Percentiles rank a stretch among this genome's conserved stretches.
Conservation (phyloP, 2,888 invertebrate genomes). For the Isoperla grammatica region DNA sequence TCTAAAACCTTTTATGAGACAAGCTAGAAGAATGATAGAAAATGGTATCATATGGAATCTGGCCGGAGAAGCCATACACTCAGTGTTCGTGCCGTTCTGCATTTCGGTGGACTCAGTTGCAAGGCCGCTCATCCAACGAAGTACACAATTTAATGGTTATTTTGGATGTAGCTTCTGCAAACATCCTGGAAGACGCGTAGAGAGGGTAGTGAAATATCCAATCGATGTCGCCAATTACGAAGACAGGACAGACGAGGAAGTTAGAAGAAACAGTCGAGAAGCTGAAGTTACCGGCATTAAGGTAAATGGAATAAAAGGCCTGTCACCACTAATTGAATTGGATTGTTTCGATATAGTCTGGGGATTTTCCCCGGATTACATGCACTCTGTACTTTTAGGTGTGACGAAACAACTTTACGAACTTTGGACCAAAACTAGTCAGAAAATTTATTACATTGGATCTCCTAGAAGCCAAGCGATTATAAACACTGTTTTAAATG, state of each 20-base stretch:
- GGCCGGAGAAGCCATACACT: not conserved
- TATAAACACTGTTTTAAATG: constrained; percentile 20
- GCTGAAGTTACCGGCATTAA: not conserved
- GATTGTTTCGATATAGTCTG: constrained; percentile 23
- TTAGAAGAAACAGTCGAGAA: not conserved
- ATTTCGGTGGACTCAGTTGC: constrained; percentile 19
- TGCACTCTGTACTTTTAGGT: constrained; percentile 23
- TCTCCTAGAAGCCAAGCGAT: not conserved
- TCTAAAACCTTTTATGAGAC: not conserved
- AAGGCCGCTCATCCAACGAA: constrained; percentile 12
- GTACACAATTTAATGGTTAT: constrained; percentile 21
- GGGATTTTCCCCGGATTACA: constrained; percentile 28
- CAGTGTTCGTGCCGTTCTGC: constrained; percentile 10
- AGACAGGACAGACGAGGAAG: constrained; percentile 7
- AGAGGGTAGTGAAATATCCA: constrained; percentile 3
- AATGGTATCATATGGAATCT: not conserved
- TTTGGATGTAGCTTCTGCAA: constrained; percentile 21
- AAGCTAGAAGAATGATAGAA: not conserved
- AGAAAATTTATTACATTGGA: constrained; percentile 8
- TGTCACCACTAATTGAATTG: constrained; percentile 6
- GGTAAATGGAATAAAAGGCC: constrained; percentile 21
- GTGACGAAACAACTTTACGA: constrained; percentile 21
- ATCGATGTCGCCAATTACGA: not conserved
- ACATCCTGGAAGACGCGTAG: constrained; percentile 1
- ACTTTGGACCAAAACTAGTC: not conserved